Conservation (phyloP, 2,888 invertebrate genomes). For the Diadegma fenestrale region DNA sequence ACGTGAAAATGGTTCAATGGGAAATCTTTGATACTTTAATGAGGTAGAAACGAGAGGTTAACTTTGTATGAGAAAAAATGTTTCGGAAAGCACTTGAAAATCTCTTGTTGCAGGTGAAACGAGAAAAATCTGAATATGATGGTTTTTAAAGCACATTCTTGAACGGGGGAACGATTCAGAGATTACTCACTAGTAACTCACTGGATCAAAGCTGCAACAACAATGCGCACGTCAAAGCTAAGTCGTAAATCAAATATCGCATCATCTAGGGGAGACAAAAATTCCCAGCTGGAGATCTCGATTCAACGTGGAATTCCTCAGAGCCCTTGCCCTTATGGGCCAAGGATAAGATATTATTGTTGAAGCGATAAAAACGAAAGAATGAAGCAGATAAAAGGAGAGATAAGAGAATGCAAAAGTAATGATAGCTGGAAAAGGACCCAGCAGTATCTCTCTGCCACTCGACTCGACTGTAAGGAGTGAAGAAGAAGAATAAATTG, state of each 20-base stretch:
- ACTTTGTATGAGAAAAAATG: not conserved
- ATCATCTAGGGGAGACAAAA: not conserved
- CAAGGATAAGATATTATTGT: not conserved
- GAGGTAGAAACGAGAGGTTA: not conserved
- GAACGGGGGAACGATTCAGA: not conserved
- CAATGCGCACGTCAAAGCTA: not conserved
- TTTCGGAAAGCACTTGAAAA: not conserved
- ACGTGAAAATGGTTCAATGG: conserved; percentile 3
- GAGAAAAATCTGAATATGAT: not conserved
- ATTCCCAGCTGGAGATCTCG: not conserved
- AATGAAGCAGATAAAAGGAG: not conserved
- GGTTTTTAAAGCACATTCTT: not conserved
- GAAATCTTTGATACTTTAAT: not conserved
- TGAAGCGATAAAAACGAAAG: conserved; percentile 10
- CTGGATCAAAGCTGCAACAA: not conserved
- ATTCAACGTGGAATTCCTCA: not conserved
- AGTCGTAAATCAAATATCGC: not conserved
- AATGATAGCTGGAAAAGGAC: conserved; percentile 12
- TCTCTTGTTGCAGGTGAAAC: not conserved
- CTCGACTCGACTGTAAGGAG: conserved; percentile 41
- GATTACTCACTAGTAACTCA: not conserved
- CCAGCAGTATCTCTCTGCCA: conserved; percentile 33
- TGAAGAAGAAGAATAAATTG: conserved; percentile 56
- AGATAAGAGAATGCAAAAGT: conserved; percentile 33
- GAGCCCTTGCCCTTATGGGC: not conserved